These are phyloP conservation scores for Holacanthus passer DNA, from an alignment of 2,113 vertebrate genomes.

Conservation along the genomic window DNA sequence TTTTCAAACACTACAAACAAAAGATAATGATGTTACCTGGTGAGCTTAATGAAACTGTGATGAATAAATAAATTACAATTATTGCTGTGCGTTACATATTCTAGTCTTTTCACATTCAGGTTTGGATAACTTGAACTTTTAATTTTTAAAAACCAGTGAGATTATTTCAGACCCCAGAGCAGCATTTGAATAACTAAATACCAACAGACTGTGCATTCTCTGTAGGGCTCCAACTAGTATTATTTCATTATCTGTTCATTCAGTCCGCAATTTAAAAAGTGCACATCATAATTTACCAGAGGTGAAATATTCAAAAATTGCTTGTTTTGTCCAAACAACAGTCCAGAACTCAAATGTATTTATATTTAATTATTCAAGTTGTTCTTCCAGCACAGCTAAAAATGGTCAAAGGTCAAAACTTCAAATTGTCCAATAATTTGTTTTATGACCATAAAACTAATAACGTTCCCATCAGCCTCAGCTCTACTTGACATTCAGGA, in stretches of 20 bases:
- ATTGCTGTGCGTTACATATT: neutral
- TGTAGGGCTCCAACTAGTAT: neutral
- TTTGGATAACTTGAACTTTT: neutral
- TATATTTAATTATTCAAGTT: neutral
- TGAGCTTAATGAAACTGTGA: neutral
- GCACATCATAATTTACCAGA: neutral
- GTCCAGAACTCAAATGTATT: neutral
- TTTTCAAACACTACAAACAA: neutral
- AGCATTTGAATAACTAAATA: neutral
- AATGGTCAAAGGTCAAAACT: neutral
- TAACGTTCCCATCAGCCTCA: neutral
- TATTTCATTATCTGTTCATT: neutral
- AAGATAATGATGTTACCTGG: neutral
- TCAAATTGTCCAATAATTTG: neutral
- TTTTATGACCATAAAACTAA: neutral
- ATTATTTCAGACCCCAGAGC: conserved; percentile 3
- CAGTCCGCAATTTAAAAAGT: neutral
- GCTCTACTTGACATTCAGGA: neutral
- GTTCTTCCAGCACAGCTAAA: neutral
- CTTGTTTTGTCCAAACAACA: neutral
- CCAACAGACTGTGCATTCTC: neutral
- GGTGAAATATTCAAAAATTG: neutral
- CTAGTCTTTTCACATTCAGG: neutral
- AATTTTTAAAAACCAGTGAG: neutral
- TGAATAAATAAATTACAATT: neutral